Percentiles rank a stretch among this genome's conserved stretches.
Conservation (phyloP, 2,888 invertebrate species). For the Fabriciana adippe region DNA sequence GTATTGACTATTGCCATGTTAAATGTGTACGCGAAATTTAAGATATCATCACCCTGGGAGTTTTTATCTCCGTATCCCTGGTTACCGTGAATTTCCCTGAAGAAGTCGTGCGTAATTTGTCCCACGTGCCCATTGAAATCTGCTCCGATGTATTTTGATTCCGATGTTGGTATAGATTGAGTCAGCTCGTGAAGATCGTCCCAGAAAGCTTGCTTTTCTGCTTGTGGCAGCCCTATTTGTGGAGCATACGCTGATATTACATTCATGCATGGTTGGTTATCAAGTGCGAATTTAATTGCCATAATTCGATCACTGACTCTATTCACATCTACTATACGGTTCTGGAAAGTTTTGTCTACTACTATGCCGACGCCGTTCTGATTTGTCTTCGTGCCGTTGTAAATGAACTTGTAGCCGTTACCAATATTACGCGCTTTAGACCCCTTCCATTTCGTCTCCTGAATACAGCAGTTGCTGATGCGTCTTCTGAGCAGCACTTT, state of each 20-base stretch:
- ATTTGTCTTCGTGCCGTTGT: conserved; percentile 12
- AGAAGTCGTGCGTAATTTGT: too few relatives aligned
- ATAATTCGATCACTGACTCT: conserved; percentile 11
- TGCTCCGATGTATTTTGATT: too few relatives aligned
- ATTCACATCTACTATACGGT: conserved; percentile 1
- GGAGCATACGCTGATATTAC: conserved; percentile 32
- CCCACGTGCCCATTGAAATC: too few relatives aligned
- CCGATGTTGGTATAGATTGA: too few relatives aligned
- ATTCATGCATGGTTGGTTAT: conserved; percentile 22
- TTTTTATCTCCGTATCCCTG: too few relatives aligned
- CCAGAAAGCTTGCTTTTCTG: too few relatives aligned
- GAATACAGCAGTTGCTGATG: conserved; percentile 37
- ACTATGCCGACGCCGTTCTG: conserved; percentile 12
- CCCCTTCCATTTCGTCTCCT: conserved; percentile 40
- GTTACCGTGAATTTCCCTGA: too few relatives aligned
- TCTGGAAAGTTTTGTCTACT: background rate
- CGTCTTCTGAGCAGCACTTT: conserved; percentile 25
- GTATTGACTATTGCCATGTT: too few relatives aligned
- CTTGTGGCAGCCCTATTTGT: conserved; percentile 6
- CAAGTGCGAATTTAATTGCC: conserved; percentile 22
- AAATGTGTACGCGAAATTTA: too few relatives aligned
- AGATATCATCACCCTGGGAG: too few relatives aligned
- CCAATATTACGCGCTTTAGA: conserved; percentile 38
- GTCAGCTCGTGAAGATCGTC: too few relatives aligned
- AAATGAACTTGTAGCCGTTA: conserved; percentile 25